Evolutionary conservation across 2,113 vertebrate genomes (phyloP).

Genomic region (Callipepla squamata): DNA sequence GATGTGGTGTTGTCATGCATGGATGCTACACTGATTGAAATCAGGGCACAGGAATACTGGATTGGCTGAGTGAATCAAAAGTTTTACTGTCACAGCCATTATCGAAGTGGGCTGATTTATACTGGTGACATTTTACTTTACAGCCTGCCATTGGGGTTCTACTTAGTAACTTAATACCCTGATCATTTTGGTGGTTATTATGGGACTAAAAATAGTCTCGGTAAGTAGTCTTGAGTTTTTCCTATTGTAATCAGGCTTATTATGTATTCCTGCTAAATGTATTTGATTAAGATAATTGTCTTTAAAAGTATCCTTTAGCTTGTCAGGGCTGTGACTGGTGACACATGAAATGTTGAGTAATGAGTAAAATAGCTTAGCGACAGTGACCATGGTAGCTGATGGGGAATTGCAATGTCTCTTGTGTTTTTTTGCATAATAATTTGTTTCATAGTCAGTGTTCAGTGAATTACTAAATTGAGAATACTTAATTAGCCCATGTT

Average conservation of each 20-base stretch:
- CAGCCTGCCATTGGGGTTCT: background rate
- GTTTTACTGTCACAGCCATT: conserved; percentile 14
- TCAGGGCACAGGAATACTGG: background rate
- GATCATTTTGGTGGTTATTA: conserved; percentile 28
- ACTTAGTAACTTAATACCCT: conserved; percentile 12
- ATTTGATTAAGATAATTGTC: conserved; percentile 35
- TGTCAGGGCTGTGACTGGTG: conserved; percentile 33
- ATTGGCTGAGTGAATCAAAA: background rate
- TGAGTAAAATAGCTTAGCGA: background rate
- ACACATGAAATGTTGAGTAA: conserved; percentile 15
- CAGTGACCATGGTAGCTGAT: conserved; percentile 17
- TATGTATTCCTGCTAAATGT: conserved; percentile 5
- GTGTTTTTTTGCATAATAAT: conserved; percentile 50
- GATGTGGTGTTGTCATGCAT: background rate
- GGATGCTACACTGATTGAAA: background rate
- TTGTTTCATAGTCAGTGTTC: conserved; percentile 48
- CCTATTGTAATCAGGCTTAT: conserved; percentile 35
- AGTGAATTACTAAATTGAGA: conserved; percentile 46
- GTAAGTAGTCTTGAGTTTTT: conserved; percentile 43
- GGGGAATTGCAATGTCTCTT: background rate
- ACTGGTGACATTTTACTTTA: conserved; percentile 25
- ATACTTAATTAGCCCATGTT: conserved; percentile 46
- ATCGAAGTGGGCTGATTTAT: background rate
- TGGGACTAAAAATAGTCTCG: conserved; percentile 9
- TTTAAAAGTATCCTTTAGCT: conserved; percentile 30